Conservation (phyloP, 2,888 invertebrate species). For the Scaptomyza reducta region DNA sequence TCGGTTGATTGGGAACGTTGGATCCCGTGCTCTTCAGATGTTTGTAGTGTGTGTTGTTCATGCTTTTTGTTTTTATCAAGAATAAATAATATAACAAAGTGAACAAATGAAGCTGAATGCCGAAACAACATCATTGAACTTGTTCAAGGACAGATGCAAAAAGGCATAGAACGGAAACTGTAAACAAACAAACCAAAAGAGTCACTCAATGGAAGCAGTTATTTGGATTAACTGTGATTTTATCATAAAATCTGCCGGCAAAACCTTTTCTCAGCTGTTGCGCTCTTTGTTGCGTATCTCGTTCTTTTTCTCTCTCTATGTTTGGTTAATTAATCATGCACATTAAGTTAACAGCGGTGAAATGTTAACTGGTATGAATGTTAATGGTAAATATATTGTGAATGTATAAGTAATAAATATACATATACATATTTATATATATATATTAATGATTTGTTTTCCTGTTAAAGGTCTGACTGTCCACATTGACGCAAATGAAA, state of each 20-base stretch:
- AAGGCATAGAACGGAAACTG: conserved; percentile 18
- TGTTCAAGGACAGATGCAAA: conserved; percentile 64
- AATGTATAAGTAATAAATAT: neutral
- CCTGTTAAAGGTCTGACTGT: conserved; percentile 24
- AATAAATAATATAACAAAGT: conserved; percentile 45
- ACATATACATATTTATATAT: neutral
- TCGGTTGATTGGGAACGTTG: conserved; percentile 24
- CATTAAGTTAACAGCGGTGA: conserved; percentile 22
- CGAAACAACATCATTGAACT: conserved; percentile 68
- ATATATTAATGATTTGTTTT: neutral
- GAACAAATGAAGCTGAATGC: conserved; percentile 34
- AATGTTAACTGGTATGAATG: conserved; percentile 9
- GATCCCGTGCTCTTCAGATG: conserved; percentile 8
- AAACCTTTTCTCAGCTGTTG: conserved; percentile 17
- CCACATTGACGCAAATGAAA: conserved; percentile 45
- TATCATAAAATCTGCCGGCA: conserved; percentile 1
- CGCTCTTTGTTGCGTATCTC: neutral
- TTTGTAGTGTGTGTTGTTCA: conserved; percentile 5
- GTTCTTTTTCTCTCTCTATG: neutral
- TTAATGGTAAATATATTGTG: neutral
- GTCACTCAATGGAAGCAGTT: neutral
- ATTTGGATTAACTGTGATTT: conserved; percentile 23
- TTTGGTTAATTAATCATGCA: conserved; percentile 3
- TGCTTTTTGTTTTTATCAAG: conserved; percentile 38
- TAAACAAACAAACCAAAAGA: conserved; percentile 21